These are phyloP conservation scores for Garrulus glandarius DNA, from an alignment of 2,797 vertebrate species.

Conservation along the genomic window DNA sequence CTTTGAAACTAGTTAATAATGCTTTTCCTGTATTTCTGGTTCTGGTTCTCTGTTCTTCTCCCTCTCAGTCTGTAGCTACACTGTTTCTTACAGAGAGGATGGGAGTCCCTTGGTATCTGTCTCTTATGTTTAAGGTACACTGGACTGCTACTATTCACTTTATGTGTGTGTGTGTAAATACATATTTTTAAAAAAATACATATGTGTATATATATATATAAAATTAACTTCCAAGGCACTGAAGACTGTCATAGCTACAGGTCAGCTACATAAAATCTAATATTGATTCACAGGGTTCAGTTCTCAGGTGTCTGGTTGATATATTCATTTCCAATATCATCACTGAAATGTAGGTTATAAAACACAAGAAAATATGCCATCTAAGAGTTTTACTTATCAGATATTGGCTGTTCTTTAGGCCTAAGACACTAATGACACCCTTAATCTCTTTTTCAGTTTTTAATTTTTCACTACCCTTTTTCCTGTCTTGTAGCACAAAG, in stretches of 20 bases:
- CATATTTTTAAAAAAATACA: not conserved
- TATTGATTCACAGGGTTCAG: not conserved
- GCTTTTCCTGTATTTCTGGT: conserved; percentile 16
- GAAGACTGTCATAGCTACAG: not conserved
- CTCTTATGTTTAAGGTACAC: not conserved
- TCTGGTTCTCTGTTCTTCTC: not conserved
- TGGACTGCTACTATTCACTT: not conserved
- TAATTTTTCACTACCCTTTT: not conserved
- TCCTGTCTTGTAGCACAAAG: not conserved
- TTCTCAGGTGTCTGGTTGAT: not conserved
- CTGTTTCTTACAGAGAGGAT: not conserved
- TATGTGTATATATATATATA: not conserved
- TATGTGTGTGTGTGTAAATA: not conserved
- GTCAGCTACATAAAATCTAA: not conserved
- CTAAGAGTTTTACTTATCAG: not conserved
- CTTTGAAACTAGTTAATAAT: not conserved
- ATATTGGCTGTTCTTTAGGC: not conserved
- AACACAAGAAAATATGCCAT: not conserved
- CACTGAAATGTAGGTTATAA: not conserved
- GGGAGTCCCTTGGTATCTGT: fast-evolving
- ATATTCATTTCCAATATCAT: not conserved
- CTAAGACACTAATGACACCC: not conserved
- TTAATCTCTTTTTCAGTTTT: not conserved
- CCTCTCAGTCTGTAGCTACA: fast-evolving
- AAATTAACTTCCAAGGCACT: not conserved